phyloP scores from a whole-genome alignment of 2,113 vertebrate species.

The Microtus richardsoni region DNA sequence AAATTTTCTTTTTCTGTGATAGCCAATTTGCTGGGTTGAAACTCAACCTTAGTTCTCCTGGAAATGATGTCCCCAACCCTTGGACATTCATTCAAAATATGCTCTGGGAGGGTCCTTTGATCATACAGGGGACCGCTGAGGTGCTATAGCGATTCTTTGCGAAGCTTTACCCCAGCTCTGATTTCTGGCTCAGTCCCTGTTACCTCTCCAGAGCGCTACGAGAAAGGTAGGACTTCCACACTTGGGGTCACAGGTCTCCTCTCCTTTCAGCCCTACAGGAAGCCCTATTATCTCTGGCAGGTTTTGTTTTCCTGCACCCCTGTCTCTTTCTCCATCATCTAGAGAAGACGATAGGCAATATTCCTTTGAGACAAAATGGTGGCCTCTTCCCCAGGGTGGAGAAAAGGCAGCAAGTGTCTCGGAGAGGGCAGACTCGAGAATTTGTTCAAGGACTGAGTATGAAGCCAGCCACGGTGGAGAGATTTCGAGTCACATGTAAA shows the following conservation, averaged over 20 bases:
- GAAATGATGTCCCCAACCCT: background rate
- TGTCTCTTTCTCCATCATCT: background rate
- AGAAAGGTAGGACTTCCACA: background rate
- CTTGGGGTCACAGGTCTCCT: background rate
- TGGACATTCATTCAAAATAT: background rate
- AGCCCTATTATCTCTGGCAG: background rate
- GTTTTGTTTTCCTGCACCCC: background rate
- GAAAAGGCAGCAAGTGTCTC: background rate
- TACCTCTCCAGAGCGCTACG: background rate
- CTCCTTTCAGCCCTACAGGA: background rate
- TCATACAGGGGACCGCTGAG: background rate
- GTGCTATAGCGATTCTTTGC: background rate
- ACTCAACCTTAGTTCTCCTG: background rate
- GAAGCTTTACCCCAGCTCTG: background rate
- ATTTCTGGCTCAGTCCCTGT: background rate
- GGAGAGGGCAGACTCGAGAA: background rate
- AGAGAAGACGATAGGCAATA: background rate
- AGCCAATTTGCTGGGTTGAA: background rate
- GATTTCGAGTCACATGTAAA: background rate
- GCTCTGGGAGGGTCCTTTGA: background rate
- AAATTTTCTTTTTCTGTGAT: conserved; percentile 10
- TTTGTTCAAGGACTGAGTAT: background rate
- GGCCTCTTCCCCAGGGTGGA: background rate
- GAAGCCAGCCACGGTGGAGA: background rate
- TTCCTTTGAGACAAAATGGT: background rate